A percentile compares a stretch with the other conserved stretches of the same genome.
phyloP scores from a whole-genome alignment of 2,113 vertebrate genomes.

The Podocnemis expansa region DNA sequence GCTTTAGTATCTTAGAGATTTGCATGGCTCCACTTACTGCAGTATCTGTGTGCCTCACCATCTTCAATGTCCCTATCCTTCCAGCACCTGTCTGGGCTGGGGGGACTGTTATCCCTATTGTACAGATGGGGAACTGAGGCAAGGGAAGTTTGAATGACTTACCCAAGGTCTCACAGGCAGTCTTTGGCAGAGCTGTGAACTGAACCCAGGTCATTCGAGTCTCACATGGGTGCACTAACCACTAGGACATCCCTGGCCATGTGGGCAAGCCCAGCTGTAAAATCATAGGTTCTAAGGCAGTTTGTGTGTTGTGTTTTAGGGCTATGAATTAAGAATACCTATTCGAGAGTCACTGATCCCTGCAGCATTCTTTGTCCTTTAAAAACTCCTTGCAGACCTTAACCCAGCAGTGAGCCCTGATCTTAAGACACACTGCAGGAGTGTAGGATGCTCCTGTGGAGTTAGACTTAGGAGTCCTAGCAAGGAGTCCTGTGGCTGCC shows the following conservation, averaged over 20 bases:
- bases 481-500: no score
- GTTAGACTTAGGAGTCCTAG: no score
- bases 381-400: neutral
- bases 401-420: neutral
- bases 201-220: no score
- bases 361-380: neutral
- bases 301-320: neutral
- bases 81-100: accelerated
- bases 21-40: no score
- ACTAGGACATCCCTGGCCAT: neutral
- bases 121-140: neutral
- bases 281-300: neutral
- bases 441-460: no score
- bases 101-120: neutral
- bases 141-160: neutral
- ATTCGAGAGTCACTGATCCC: neutral
- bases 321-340: neutral
- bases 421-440: no score
- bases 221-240: no score
- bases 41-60: neutral
- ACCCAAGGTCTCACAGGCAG: neutral
- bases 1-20: neutral
- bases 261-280: neutral
- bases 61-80: neutral
- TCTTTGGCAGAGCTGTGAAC: neutral